phyloP scores from a whole-genome alignment of 1,140 invertebrate genomes.

The Grapholita molesta region DNA sequence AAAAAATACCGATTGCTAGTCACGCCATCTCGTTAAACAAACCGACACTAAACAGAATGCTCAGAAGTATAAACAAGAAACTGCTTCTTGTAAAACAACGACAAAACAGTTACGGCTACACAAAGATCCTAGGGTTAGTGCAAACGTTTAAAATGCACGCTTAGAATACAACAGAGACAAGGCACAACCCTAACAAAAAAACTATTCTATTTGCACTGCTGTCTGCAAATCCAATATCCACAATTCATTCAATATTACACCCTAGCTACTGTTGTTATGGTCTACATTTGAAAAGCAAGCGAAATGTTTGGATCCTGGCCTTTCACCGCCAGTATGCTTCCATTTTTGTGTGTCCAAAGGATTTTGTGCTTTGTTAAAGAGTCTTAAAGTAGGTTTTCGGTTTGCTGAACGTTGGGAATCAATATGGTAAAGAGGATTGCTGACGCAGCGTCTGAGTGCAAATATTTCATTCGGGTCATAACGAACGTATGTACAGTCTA shows the following conservation, averaged over 20 bases:
- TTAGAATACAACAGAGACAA: neutral
- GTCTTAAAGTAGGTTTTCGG: neutral
- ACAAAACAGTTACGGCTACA: neutral
- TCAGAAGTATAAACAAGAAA: neutral
- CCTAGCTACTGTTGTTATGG: neutral
- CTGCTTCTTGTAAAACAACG: neutral
- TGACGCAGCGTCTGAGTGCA: neutral
- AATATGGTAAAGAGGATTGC: neutral
- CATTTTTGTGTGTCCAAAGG: neutral
- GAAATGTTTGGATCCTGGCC: neutral
- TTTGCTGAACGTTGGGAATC: neutral
- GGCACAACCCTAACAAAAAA: neutral
- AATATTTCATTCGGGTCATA: neutral
- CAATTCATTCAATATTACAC: neutral
- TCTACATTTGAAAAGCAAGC: neutral
- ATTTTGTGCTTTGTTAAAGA: neutral
- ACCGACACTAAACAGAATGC: neutral
- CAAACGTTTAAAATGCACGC: neutral
- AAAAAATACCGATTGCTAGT: neutral
- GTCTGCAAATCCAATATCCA: neutral
- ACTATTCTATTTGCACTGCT: neutral
- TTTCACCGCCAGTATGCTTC: neutral
- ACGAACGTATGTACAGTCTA: constrained; percentile 18
- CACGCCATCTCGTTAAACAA: neutral
- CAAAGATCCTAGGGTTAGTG: neutral